These are phyloP conservation scores for Trochalopteron elliotii DNA, from an alignment of 2,113 vertebrate genomes.

Conservation along the genomic window DNA sequence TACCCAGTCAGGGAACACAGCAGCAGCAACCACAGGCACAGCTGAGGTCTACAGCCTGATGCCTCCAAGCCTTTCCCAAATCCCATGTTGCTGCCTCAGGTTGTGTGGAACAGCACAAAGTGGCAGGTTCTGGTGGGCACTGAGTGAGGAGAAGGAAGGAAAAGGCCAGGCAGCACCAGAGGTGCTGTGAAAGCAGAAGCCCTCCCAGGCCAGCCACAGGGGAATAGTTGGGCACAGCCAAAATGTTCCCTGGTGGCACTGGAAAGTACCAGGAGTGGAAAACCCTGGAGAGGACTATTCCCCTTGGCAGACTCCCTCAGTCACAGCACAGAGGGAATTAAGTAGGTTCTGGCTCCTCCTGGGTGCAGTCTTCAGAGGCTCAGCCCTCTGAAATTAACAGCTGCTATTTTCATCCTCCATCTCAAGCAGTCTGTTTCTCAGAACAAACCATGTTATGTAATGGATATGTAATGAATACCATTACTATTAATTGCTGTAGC, in stretches of 20 bases:
- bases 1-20: background rate
- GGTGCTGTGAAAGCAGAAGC: background rate
- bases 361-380: conserved; percentile 44
- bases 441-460: conserved; percentile 66
- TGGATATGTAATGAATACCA: conserved; percentile 65
- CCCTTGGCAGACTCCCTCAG: background rate
- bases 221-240: background rate
- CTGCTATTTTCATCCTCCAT: conserved; percentile 60
- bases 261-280: background rate
- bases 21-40: background rate
- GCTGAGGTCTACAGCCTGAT: background rate
- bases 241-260: background rate
- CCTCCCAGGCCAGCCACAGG: fast-evolving
- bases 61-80: background rate
- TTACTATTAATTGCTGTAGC: conserved; percentile 65
- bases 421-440: conserved; percentile 49
- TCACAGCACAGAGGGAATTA: background rate
- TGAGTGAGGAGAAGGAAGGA: background rate
- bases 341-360: conserved; percentile 19
- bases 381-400: conserved; percentile 59
- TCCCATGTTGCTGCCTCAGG: background rate
- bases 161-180: background rate
- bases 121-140: background rate
- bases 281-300: background rate
- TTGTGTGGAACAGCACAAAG: background rate